phyloP scores from a whole-genome alignment of 1,140 invertebrate genomes.

The Drosophila malerkotliana region DNA sequence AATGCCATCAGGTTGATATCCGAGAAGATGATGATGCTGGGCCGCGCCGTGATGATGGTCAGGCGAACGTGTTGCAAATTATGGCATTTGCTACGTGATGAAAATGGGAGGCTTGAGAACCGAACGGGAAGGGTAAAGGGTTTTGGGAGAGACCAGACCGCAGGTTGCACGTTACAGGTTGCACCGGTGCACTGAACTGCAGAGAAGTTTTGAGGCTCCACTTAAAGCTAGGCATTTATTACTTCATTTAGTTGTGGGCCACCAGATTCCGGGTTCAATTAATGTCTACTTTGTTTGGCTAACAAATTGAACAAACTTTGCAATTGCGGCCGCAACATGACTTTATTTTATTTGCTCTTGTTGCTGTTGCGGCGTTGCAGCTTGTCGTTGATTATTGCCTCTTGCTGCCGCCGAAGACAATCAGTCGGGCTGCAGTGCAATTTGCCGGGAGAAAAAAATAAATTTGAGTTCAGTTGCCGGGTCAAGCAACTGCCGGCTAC shows the following conservation, averaged over 20 bases:
- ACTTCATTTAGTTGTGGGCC: constrained; percentile 49
- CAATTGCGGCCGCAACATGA: constrained; percentile 71
- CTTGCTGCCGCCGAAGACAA: constrained; percentile 67
- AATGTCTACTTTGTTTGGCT: constrained; percentile 73
- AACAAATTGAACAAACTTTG: constrained; percentile 72
- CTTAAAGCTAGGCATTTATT: constrained; percentile 30
- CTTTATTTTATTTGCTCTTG: constrained; percentile 60
- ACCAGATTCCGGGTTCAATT: constrained; percentile 71
- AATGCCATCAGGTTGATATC: constrained; percentile 30
- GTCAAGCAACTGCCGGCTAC: constrained; percentile 79
- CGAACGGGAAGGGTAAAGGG: neutral
- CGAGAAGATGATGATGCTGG: constrained; percentile 30
- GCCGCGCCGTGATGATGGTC: constrained; percentile 18
- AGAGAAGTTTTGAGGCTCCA: neutral
- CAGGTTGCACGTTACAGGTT: constrained; percentile 1
- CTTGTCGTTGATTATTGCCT: constrained; percentile 61
- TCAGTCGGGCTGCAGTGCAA: constrained; percentile 67
- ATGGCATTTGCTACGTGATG: constrained; percentile 71
- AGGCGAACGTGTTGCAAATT: constrained; percentile 75
- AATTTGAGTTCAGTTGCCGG: constrained; percentile 76
- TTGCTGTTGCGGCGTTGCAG: constrained; percentile 23
- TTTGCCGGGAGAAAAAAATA: constrained; percentile 64
- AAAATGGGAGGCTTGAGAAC: constrained; percentile 1
- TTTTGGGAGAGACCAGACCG: neutral
- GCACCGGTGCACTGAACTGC: constrained; percentile 16